Evolutionary conservation across 2,797 vertebrate species (phyloP).

Genomic region (Aldrovandia affinis): DNA sequence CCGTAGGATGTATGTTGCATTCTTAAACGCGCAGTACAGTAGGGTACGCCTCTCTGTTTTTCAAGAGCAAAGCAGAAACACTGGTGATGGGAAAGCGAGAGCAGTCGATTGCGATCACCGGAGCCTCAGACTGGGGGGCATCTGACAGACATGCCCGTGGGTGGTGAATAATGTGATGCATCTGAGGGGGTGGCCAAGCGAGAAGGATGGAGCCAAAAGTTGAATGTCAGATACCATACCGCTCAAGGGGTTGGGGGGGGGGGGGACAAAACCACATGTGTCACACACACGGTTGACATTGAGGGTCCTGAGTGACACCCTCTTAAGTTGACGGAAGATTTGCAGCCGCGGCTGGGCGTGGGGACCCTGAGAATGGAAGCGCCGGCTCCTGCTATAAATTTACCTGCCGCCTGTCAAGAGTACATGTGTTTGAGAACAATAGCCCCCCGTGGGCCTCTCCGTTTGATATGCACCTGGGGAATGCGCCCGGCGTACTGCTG

Average conservation of each 20-base stretch:
- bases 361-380: slow-evolving; percentile 27
- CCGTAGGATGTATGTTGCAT: too few species aligned
- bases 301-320: slow-evolving; percentile 25
- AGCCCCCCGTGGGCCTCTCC: background rate
- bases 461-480: slow-evolving; percentile 16
- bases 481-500: background rate
- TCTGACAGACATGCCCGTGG: slow-evolving; percentile 34
- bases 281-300: slow-evolving; percentile 35
- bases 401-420: slow-evolving; percentile 25
- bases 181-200: slow-evolving; percentile 36
- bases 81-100: background rate
- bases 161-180: slow-evolving; percentile 40
- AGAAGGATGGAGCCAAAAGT: slow-evolving; percentile 40
- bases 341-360: background rate
- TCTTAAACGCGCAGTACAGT: background rate
- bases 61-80: background rate
- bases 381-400: slow-evolving; percentile 24
- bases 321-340: slow-evolving; percentile 26
- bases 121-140: slow-evolving; percentile 7
- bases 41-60: background rate
- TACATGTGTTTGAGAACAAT: slow-evolving; percentile 19
- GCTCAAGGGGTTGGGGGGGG: background rate
- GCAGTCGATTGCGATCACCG: slow-evolving; percentile 11
- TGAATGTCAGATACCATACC: slow-evolving; percentile 34
- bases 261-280: slow-evolving; percentile 19